A percentile compares a stretch with the other conserved stretches of the same genome.
These are phyloP conservation scores for Acarapis woodi DNA, from an alignment of 1,140 invertebrate species.

Conservation along the genomic window DNA sequence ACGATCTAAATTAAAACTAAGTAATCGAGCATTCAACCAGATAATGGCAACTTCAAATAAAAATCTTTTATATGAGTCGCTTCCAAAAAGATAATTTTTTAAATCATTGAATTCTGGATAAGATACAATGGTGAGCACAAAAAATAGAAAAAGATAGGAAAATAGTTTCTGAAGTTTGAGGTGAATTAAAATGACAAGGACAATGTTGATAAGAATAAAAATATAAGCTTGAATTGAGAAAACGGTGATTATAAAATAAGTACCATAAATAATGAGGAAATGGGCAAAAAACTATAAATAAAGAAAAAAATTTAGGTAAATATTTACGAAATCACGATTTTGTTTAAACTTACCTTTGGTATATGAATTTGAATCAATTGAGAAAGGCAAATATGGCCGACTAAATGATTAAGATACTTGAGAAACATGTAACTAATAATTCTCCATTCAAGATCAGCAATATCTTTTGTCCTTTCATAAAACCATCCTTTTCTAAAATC, in stretches of 20 bases:
- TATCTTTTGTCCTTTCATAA: too few relatives aligned
- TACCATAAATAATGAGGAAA: too few relatives aligned
- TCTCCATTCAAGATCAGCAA: too few relatives aligned
- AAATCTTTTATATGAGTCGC: constrained; percentile 3
- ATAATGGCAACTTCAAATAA: constrained; percentile 11
- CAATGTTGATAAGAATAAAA: not conserved
- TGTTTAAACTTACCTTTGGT: too few relatives aligned
- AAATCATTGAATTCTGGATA: not conserved
- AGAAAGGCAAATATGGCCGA: too few relatives aligned
- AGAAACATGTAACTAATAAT: too few relatives aligned
- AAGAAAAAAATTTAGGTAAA: too few relatives aligned
- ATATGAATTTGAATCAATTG: too few relatives aligned
- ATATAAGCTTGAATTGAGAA: not conserved
- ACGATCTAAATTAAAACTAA: constrained; percentile 12
- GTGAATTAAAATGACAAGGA: not conserved
- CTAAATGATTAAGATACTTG: too few relatives aligned
- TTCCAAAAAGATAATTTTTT: not conserved
- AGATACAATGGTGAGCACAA: not conserved
- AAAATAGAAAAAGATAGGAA: not conserved
- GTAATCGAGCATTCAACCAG: constrained; percentile 11
- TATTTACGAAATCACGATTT: too few relatives aligned
- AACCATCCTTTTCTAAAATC: too few relatives aligned
- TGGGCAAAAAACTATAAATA: too few relatives aligned
- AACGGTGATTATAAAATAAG: not conserved
- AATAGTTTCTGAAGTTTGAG: not conserved